Percentiles rank a stretch among this genome's conserved stretches.
phyloP scores from a whole-genome alignment of 1,140 invertebrate species.

The Phenacoccus solenopsis region DNA sequence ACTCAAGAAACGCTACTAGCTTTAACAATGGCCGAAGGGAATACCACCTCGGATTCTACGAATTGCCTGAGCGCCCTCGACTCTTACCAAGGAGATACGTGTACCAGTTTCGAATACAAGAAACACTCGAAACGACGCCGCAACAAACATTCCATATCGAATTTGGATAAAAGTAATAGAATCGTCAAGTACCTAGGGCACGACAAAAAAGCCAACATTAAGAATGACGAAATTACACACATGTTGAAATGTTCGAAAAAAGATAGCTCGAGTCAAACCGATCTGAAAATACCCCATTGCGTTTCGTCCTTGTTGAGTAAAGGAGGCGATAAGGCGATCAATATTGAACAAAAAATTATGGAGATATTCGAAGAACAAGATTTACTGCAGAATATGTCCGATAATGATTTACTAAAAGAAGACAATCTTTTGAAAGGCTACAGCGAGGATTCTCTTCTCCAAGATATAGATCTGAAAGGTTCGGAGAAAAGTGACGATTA shows the following conservation, averaged over 20 bases:
- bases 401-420: background rate
- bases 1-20: background rate
- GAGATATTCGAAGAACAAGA: slow-evolving; percentile 56
- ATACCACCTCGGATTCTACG: slow-evolving; percentile 8
- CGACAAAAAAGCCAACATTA: background rate
- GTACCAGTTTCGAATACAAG: slow-evolving; percentile 47
- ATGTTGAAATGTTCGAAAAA: slow-evolving; percentile 36
- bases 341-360: slow-evolving; percentile 41
- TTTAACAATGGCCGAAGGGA: background rate
- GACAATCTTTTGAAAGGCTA: background rate
- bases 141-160: background rate
- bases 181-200: background rate
- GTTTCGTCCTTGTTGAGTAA: slow-evolving; percentile 10
- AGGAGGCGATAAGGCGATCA: slow-evolving; percentile 14
- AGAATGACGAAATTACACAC: background rate
- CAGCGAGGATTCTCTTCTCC: background rate
- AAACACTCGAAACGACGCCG: slow-evolving; percentile 17
- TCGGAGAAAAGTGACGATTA: background rate
- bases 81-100: slow-evolving; percentile 41
- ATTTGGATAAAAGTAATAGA: background rate
- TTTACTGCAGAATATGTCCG: slow-evolving; percentile 39
- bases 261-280: slow-evolving; percentile 48
- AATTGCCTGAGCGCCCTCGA: slow-evolving; percentile 26
- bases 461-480: slow-evolving; percentile 17
- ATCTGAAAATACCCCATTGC: slow-evolving; percentile 30